Conservation (phyloP, 2,888 invertebrate species). For the Altica lythri region DNA sequence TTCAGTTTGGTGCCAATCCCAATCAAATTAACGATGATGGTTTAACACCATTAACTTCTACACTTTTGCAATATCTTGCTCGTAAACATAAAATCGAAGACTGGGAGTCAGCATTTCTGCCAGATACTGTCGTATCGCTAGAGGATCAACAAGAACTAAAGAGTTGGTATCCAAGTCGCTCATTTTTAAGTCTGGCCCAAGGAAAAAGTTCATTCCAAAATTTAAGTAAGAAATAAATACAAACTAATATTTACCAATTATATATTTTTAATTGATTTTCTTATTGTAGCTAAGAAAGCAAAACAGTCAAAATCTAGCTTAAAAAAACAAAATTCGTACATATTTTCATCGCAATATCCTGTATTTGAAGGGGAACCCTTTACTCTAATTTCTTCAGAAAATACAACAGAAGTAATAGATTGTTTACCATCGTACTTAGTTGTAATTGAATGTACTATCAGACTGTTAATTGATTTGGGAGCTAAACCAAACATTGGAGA, state of each 20-base stretch:
- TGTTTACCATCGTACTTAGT: background rate
- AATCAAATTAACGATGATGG: slow-evolving; percentile 62
- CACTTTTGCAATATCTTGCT: slow-evolving; percentile 56
- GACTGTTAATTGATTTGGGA: slow-evolving; percentile 47
- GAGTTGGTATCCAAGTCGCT: slow-evolving; percentile 46
- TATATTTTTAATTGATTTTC: background rate
- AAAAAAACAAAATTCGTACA: too few species aligned
- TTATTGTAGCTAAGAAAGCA: background rate
- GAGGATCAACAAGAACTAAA: slow-evolving; percentile 68
- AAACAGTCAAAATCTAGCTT: background rate
- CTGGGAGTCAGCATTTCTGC: slow-evolving; percentile 54
- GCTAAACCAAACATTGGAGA: slow-evolving; percentile 50
- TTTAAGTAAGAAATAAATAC: background rate
- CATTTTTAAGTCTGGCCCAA: slow-evolving; percentile 33
- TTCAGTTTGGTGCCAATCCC: slow-evolving; percentile 61
- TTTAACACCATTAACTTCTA: slow-evolving; percentile 59
- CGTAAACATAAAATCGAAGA: slow-evolving; percentile 40
- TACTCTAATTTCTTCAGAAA: too few species aligned
- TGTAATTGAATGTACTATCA: slow-evolving; percentile 32
- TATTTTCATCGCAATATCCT: too few species aligned
- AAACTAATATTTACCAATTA: too few species aligned
- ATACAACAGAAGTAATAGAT: background rate
- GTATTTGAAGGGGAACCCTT: too few species aligned
- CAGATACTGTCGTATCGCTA: slow-evolving; percentile 37
- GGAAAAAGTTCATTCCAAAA: background rate